phyloP scores from a whole-genome alignment of 1,140 invertebrate species.

The Anadara kagoshimensis region DNA sequence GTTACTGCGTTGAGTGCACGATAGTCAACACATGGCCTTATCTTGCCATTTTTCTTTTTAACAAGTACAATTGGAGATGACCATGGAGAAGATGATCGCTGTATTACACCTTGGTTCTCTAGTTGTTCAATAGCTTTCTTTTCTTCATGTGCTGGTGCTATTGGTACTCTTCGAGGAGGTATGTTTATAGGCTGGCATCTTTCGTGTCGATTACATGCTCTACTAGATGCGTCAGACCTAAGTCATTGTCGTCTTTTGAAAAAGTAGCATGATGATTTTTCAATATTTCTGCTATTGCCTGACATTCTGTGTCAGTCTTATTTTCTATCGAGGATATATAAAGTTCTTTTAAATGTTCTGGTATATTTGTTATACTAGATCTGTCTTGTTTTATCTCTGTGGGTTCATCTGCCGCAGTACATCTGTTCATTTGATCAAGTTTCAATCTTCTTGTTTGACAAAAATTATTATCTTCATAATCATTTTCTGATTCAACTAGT shows the following conservation, averaged over 20 bases:
- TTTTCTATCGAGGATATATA: background rate
- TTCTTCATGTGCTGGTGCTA: no score
- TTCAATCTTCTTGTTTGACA: no score
- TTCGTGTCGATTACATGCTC: slow-evolving; percentile 45
- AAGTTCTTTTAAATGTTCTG: slow-evolving; percentile 18
- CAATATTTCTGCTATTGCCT: slow-evolving; percentile 8
- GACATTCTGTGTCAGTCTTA: background rate
- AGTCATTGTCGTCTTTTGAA: no score
- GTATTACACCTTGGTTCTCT: no score
- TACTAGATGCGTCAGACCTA: no score
- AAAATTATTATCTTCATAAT: slow-evolving; percentile 3
- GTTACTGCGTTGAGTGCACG: no score
- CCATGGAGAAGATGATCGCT: no score
- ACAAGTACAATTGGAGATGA: no score
- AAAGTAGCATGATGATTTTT: slow-evolving; percentile 1
- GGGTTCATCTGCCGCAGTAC: background rate
- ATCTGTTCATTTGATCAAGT: no score
- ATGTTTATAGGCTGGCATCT: slow-evolving; percentile 41
- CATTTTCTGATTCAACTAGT: slow-evolving; percentile 3
- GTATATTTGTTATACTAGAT: background rate
- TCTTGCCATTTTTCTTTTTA: no score
- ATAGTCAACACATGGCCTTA: no score
- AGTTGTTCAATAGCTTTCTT: no score
- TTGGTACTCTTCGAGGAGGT: slow-evolving; percentile 31
- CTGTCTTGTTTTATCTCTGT: background rate